Conservation (phyloP, 2,888 invertebrate genomes). For the Chrysolina americana region DNA sequence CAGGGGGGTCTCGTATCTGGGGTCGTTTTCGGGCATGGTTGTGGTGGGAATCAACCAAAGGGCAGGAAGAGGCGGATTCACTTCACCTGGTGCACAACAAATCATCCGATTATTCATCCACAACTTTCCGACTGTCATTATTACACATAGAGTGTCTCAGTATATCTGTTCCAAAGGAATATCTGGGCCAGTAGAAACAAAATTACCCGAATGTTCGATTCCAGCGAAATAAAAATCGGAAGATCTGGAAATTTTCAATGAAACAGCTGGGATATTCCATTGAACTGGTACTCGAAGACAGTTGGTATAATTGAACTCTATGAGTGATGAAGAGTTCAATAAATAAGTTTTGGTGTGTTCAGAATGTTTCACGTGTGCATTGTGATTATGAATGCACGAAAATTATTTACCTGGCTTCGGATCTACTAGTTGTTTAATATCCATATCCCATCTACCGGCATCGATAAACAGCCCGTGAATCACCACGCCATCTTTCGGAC, state of each 20-base stretch:
- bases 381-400: neutral
- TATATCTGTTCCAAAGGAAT: no score
- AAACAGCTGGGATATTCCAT: no score
- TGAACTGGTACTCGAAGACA: no score
- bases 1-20: slow-evolving; percentile 82
- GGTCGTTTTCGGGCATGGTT: slow-evolving; percentile 74
- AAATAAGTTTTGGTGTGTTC: slow-evolving; percentile 44
- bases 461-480: slow-evolving; percentile 89
- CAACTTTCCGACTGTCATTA: no score
- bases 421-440: slow-evolving; percentile 80
- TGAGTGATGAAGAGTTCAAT: neutral
- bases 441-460: slow-evolving; percentile 88
- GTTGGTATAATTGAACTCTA: no score
- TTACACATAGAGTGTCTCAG: no score
- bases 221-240: no score
- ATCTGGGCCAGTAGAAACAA: no score
- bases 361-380: neutral
- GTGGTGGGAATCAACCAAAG: slow-evolving; percentile 78
- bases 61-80: slow-evolving; percentile 82
- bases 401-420: slow-evolving; percentile 77
- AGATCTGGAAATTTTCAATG: no score
- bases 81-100: slow-evolving; percentile 74
- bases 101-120: neutral
- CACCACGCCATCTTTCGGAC: slow-evolving; percentile 79
- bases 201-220: no score